These are phyloP conservation scores for Tyria jacobaeae DNA, from an alignment of 2,888 invertebrate genomes.

Conservation along the genomic window DNA sequence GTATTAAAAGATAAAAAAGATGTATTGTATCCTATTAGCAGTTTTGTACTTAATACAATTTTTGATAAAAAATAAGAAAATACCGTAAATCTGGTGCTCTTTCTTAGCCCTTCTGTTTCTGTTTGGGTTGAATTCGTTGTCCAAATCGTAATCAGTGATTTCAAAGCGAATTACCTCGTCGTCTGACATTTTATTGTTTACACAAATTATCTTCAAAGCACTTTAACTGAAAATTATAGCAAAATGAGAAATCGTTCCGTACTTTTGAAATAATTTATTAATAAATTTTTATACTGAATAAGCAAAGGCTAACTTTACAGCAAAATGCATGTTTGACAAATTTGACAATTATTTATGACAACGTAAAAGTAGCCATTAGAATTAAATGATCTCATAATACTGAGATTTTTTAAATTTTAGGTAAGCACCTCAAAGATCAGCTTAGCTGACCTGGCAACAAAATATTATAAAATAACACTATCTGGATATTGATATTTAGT, in stretches of 20 bases:
- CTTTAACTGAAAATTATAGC: not conserved
- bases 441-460: no score
- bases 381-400: no score
- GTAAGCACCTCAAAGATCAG: no score
- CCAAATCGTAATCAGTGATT: slow-evolving; percentile 97
- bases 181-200: slow-evolving; percentile 87
- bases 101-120: slow-evolving; percentile 91
- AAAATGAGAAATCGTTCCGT: not conserved
- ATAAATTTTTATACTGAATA: not conserved
- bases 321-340: not conserved
- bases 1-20: not conserved
- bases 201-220: not conserved
- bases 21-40: not conserved
- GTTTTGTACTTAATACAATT: no score
- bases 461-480: no score
- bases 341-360: not conserved
- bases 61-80: no score
- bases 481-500: no score
- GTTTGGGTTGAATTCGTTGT: slow-evolving; percentile 96
- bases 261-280: not conserved
- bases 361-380: not conserved
- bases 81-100: slow-evolving; percentile 98
- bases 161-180: slow-evolving; percentile 98
- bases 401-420: no score
- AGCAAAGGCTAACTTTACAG: not conserved